phyloP scores from a whole-genome alignment of 1,140 invertebrate genomes.

The Cardiocondyla obscurior region DNA sequence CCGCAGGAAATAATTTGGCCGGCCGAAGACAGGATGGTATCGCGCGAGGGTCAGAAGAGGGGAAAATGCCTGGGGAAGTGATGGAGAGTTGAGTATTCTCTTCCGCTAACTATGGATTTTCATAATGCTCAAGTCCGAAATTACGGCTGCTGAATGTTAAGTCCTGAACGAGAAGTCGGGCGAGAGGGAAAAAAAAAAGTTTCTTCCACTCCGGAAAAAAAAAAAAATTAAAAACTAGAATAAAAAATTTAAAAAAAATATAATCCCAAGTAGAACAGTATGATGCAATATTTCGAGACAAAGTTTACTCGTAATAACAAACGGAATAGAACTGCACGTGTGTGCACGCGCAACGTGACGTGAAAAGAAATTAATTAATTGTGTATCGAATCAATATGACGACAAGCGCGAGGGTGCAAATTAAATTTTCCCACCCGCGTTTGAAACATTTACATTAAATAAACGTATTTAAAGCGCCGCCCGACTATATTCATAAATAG shows the following conservation, averaged over 20 bases:
- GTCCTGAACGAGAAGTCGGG: not conserved
- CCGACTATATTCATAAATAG: conserved; percentile 10
- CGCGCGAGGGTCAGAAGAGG: not conserved
- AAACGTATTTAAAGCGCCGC: conserved; percentile 18
- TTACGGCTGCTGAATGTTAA: conserved; percentile 9
- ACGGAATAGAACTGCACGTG: not conserved
- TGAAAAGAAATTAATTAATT: conserved; percentile 21
- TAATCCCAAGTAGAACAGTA: conserved; percentile 23
- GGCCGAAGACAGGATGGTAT: conserved; percentile 25
- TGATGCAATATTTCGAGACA: conserved; percentile 3
- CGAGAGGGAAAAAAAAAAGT: not conserved
- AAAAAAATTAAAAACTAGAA: too few relatives aligned
- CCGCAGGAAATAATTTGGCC: conserved; percentile 65
- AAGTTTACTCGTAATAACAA: not conserved
- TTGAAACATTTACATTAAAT: conserved; percentile 8
- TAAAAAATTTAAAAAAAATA: too few relatives aligned
- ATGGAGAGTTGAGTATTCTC: conserved; percentile 51
- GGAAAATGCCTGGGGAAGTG: not conserved
- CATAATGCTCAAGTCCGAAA: conserved; percentile 57
- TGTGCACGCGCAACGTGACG: not conserved
- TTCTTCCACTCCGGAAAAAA: conserved; percentile 2
- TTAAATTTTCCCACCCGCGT: not conserved
- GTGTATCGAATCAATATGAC: not conserved
- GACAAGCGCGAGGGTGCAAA: not conserved
- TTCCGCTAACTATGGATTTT: conserved; percentile 62